Percentiles rank a stretch among this genome's conserved stretches.
phyloP scores from a whole-genome alignment of 2,888 invertebrate genomes.

The Eupithecia abbreviata region DNA sequence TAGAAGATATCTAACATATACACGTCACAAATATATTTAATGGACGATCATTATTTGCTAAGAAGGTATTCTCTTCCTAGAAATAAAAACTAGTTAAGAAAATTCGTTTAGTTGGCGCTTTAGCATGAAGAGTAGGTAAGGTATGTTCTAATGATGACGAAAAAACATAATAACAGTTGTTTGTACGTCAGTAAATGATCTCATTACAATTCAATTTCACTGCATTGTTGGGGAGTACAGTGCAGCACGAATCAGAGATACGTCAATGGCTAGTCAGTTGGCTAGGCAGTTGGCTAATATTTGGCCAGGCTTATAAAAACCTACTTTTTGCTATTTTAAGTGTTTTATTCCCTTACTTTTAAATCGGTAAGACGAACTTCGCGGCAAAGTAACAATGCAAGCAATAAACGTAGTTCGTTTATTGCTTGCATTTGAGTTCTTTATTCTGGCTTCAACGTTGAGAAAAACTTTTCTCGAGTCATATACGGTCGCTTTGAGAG shows the following conservation, averaged over 20 bases:
- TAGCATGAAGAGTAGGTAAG: background rate
- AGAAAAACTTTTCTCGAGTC: too few species aligned
- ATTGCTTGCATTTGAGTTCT: too few species aligned
- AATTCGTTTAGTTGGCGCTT: background rate
- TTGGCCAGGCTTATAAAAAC: background rate
- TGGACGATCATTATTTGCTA: background rate
- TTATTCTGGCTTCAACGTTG: too few species aligned
- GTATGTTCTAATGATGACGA: background rate
- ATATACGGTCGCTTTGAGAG: too few species aligned
- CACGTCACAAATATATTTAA: too few species aligned
- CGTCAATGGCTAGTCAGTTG: background rate
- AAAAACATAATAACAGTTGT: background rate
- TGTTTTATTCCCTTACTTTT: background rate
- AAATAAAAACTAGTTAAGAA: background rate
- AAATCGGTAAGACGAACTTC: background rate
- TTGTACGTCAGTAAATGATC: constrained; percentile 32
- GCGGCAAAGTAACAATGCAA: too few species aligned
- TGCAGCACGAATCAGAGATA: background rate
- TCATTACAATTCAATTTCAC: constrained; percentile 41
- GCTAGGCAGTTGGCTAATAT: background rate
- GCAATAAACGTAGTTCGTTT: too few species aligned
- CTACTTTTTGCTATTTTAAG: background rate
- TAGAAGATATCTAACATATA: too few species aligned
- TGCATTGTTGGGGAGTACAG: constrained; percentile 32
- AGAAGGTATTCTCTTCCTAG: background rate